These are phyloP conservation scores for Loxodonta africana DNA, from an alignment of 2,113 vertebrate genomes.

Conservation along the genomic window DNA sequence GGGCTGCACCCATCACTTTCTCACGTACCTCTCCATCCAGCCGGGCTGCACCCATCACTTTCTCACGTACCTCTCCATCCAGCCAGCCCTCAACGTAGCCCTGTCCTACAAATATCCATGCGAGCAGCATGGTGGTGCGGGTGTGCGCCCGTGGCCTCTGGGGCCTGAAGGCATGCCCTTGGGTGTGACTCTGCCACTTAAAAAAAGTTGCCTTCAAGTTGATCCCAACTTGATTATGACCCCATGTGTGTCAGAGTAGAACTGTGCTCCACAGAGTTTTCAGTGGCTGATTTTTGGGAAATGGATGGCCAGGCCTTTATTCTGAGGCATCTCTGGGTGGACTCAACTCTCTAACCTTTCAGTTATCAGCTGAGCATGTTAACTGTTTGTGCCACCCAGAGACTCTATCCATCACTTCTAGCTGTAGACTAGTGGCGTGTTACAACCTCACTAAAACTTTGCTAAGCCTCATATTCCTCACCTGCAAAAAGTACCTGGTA, in stretches of 20 bases:
- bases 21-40: neutral
- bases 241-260: neutral
- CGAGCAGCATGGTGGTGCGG: fast-evolving
- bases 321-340: neutral
- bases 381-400: neutral
- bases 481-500: neutral
- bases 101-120: fast-evolving
- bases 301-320: neutral
- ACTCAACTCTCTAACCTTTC: neutral
- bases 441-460: neutral
- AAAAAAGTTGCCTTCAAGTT: neutral
- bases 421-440: neutral
- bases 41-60: neutral
- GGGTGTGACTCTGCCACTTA: neutral
- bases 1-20: neutral
- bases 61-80: neutral
- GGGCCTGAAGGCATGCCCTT: neutral
- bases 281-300: neutral
- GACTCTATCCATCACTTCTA: neutral
- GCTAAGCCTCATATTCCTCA: neutral
- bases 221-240: too few species aligned
- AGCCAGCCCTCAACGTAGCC: neutral
- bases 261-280: neutral
- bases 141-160: fast-evolving
- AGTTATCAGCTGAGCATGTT: neutral